phyloP scores from a whole-genome alignment of 2,113 vertebrate species.

The Ploceus nigricollis region DNA sequence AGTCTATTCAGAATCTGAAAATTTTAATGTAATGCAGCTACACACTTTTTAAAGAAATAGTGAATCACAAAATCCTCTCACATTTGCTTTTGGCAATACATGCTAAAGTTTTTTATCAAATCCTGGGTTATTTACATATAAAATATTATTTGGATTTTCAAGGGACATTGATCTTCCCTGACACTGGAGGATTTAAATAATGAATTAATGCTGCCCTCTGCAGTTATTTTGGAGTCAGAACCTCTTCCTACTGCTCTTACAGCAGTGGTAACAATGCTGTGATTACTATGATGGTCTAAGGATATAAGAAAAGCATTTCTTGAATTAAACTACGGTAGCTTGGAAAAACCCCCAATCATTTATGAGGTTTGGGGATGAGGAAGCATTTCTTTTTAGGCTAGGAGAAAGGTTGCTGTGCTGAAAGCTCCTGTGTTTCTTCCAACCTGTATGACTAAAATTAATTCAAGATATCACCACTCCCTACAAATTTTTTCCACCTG shows the following conservation, averaged over 20 bases:
- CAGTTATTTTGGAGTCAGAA: neutral
- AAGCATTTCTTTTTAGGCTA: neutral
- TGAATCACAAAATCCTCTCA: neutral
- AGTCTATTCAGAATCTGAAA: neutral
- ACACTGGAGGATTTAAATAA: neutral
- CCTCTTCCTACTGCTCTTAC: neutral
- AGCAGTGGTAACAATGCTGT: neutral
- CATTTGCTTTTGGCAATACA: neutral
- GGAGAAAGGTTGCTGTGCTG: neutral
- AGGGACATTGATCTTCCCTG: neutral
- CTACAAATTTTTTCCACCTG: neutral
- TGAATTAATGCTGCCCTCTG: constrained; percentile 37
- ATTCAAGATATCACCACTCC: neutral
- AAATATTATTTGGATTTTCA: neutral
- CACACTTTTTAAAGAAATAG: neutral
- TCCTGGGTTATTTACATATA: neutral
- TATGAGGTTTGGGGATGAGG: neutral
- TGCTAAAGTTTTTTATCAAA: neutral
- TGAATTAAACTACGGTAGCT: neutral
- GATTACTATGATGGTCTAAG: neutral
- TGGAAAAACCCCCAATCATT: accelerated
- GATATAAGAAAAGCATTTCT: neutral
- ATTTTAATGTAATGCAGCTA: neutral
- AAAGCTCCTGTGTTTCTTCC: neutral
- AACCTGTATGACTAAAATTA: neutral